Percentiles rank a stretch among this genome's conserved stretches.
Evolutionary conservation across 2,888 invertebrate species (phyloP).

Genomic region (Tiliacea citrago): DNA sequence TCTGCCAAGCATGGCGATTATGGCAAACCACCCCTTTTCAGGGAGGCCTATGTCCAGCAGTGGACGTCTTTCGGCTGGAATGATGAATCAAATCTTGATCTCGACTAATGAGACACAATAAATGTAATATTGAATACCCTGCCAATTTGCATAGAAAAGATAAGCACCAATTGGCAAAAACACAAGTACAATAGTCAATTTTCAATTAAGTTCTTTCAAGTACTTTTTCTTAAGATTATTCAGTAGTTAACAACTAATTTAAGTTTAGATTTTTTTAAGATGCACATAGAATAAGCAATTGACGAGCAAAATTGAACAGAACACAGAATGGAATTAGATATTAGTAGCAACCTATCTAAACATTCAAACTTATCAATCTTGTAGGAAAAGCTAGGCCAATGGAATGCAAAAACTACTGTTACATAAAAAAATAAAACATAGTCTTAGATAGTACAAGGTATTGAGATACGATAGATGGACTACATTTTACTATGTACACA

Average conservation of each 20-base stretch:
- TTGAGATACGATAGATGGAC: no score
- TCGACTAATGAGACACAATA: neutral
- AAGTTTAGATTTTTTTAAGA: neutral
- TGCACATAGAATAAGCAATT: neutral
- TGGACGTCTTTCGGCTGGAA: no score
- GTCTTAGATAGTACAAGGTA: neutral
- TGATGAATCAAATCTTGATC: neutral
- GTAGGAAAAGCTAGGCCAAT: neutral
- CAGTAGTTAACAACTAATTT: neutral
- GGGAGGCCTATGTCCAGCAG: no score
- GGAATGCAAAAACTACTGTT: neutral
- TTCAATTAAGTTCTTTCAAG: neutral
- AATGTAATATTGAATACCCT: neutral
- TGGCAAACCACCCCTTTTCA: no score
- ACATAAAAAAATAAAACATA: neutral
- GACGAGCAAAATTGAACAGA: neutral
- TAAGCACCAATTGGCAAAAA: neutral
- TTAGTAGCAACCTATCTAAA: neutral
- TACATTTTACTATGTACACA: no score
- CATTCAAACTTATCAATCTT: neutral
- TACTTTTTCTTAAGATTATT: neutral
- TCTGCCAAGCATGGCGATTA: no score
- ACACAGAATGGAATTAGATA: neutral
- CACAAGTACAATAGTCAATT: neutral
- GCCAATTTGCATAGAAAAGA: neutral